Percentiles rank a stretch among this genome's conserved stretches.
These are phyloP conservation scores for Salminus brasiliensis DNA, from an alignment of 2,113 vertebrate species.

Conservation along the genomic window DNA sequence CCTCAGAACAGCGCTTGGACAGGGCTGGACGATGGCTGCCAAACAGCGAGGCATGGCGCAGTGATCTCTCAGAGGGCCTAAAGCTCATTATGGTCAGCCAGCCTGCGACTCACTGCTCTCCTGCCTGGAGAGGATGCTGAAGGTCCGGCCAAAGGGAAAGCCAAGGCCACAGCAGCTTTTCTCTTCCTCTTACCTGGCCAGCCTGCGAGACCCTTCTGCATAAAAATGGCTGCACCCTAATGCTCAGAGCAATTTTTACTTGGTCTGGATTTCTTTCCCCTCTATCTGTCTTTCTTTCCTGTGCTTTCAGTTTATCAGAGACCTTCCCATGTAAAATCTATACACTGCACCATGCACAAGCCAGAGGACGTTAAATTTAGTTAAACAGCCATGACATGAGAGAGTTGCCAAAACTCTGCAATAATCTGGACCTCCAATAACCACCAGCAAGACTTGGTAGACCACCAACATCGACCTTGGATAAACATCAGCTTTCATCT, in stretches of 20 bases:
- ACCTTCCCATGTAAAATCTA: too few species aligned
- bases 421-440: too few species aligned
- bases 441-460: too few species aligned
- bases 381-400: too few species aligned
- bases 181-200: neutral
- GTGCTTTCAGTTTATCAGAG: too few species aligned
- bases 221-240: conserved; percentile 41
- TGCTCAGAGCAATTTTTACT: conserved; percentile 29
- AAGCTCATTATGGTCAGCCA: conserved; percentile 41
- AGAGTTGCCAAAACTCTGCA: too few species aligned
- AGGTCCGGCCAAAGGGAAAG: neutral
- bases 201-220: conserved; percentile 21
- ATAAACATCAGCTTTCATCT: too few species aligned
- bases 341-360: too few species aligned
- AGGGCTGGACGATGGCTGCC: neutral
- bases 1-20: neutral
- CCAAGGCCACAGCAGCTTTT: conserved; percentile 7
- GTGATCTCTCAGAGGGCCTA: conserved; percentile 23
- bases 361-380: too few species aligned
- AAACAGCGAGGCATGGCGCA: neutral
- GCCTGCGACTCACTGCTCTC: conserved; percentile 16
- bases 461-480: too few species aligned
- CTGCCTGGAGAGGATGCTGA: conserved; percentile 17
- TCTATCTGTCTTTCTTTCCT: too few species aligned
- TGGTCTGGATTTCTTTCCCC: too few species aligned